These are phyloP conservation scores for Diadema setosum DNA, from an alignment of 35 echinoderm and acorn worm genomes.

Conservation along the genomic window DNA sequence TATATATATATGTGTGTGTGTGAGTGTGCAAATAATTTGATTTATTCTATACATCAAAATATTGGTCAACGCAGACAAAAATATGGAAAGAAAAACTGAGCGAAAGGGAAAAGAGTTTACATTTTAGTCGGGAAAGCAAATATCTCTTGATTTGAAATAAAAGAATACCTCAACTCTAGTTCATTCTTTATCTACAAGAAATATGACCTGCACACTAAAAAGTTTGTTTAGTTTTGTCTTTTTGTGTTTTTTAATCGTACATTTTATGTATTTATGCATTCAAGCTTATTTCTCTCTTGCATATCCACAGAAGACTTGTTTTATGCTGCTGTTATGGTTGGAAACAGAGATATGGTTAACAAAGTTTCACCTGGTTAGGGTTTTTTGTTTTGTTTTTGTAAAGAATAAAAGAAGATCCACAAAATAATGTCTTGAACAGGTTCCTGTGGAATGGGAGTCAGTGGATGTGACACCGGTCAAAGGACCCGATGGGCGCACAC, in stretches of 20 bases:
- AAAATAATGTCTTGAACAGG: conserved; percentile 38
- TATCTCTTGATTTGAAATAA: no score
- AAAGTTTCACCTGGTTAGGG: not conserved
- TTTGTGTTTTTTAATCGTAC: not conserved
- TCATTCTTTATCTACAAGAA: no score
- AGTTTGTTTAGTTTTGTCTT: no score
- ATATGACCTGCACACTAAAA: no score
- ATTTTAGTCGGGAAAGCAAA: no score
- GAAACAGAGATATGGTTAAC: not conserved
- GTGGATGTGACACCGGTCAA: conserved; percentile 94
- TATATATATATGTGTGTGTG: no score
- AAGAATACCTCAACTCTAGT: no score
- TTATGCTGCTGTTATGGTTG: not conserved
- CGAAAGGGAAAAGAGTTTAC: no score
- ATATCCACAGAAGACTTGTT: not conserved
- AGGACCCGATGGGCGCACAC: conserved; percentile 84
- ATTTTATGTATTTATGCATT: not conserved
- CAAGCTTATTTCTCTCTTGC: not conserved
- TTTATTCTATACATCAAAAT: no score
- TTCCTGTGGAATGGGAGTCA: conserved; percentile 90
- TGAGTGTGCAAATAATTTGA: no score
- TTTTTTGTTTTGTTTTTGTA: not conserved
- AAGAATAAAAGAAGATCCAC: not conserved
- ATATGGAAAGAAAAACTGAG: no score
- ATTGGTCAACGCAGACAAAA: no score